Conservation (phyloP, 2,888 invertebrate species). For the Pristionchus japonicus region DNA sequence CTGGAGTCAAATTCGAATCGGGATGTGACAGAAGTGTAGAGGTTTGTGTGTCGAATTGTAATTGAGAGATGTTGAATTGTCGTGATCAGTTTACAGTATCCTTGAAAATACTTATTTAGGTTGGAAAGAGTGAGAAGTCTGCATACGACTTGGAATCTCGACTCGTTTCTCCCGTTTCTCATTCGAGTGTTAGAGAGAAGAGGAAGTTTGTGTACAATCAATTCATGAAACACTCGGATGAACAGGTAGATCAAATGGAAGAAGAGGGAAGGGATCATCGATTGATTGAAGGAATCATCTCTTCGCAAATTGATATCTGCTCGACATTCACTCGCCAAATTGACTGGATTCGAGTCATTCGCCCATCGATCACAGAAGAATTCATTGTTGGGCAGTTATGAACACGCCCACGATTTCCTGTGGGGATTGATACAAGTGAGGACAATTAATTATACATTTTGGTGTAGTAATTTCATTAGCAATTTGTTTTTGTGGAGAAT, state of each 20-base stretch:
- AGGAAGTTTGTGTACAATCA: slow-evolving; percentile 61
- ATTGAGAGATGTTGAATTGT: too few relatives aligned
- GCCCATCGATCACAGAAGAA: slow-evolving; percentile 90
- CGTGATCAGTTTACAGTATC: too few relatives aligned
- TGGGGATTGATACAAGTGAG: slow-evolving; percentile 64
- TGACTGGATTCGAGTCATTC: slow-evolving; percentile 91
- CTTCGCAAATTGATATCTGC: slow-evolving; percentile 84
- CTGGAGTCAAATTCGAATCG: slow-evolving; percentile 72
- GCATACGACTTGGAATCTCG: slow-evolving; percentile 53
- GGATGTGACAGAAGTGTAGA: slow-evolving; percentile 58
- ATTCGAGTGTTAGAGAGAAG: slow-evolving; percentile 57
- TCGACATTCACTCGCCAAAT: slow-evolving; percentile 85
- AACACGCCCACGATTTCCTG: slow-evolving; percentile 65
- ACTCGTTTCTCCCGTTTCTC: slow-evolving; percentile 57
- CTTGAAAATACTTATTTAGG: slow-evolving; percentile 14
- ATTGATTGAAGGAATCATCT: slow-evolving; percentile 79
- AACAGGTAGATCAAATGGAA: slow-evolving; percentile 52
- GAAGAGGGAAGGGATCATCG: neutral
- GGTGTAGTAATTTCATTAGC: too few relatives aligned
- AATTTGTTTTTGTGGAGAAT: too few relatives aligned
- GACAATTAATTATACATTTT: too few relatives aligned
- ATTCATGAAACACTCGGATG: slow-evolving; percentile 63
- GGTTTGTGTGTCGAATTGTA: too few relatives aligned
- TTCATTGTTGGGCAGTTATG: slow-evolving; percentile 81
- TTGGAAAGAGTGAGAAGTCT: slow-evolving; percentile 53